Percentiles rank a stretch among this genome's conserved stretches.
These are phyloP conservation scores for Homarus gammarus DNA, from an alignment of 2,888 invertebrate species.

Conservation along the genomic window DNA sequence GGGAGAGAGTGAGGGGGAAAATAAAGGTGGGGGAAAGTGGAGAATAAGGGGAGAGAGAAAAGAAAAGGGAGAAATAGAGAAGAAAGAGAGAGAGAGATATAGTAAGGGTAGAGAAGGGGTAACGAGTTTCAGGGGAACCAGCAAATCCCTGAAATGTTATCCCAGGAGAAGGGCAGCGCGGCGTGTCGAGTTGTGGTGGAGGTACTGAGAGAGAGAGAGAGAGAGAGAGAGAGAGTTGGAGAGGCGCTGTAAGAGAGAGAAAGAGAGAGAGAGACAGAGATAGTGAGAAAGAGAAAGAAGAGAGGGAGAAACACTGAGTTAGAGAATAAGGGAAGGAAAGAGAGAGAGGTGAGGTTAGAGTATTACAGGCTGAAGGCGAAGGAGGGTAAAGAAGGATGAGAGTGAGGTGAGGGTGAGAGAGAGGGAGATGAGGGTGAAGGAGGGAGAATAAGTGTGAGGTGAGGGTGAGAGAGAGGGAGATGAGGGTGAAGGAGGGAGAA, in stretches of 20 bases:
- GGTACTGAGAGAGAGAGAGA: neutral
- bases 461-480: no score
- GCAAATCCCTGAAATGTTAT: neutral
- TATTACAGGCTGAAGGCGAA: no score
- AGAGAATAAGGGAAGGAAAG: no score
- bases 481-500: no score
- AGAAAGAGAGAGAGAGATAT: neutral
- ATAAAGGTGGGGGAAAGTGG: no score
- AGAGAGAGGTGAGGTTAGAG: no score
- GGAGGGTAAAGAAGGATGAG: no score
- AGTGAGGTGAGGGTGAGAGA: no score
- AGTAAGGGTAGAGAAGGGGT: neutral
- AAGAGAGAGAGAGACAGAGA: neutral
- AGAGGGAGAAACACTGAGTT: no score
- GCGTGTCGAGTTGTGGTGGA: neutral
- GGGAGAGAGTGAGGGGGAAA: neutral
- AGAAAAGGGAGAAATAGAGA: neutral
- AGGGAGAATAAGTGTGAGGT: no score
- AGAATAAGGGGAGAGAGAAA: neutral
- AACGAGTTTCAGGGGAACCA: neutral
- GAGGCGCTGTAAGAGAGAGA: neutral
- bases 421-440: no score
- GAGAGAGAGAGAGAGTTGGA: neutral
- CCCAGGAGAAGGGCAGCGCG: neutral
- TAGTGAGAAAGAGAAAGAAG: no score